Percentiles rank a stretch among this genome's conserved stretches.
These are phyloP conservation scores for Malurus leucopterus DNA, from an alignment of 2,797 vertebrate genomes.

Conservation along the genomic window DNA sequence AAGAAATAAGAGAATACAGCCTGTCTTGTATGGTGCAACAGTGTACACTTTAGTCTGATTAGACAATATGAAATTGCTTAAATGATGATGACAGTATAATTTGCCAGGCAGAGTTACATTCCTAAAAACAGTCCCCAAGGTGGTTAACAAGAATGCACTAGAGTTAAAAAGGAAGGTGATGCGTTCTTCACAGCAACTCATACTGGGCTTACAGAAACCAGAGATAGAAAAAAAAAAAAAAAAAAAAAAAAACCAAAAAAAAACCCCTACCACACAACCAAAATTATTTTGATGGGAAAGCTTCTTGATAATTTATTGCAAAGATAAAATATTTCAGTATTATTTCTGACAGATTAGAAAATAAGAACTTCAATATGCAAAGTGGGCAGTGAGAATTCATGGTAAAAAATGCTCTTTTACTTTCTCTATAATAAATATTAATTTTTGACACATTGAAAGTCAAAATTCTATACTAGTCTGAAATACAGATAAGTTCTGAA, in stretches of 20 bases:
- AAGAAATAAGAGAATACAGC: neutral
- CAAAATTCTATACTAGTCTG: neutral
- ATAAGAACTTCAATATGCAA: neutral
- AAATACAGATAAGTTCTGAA: neutral
- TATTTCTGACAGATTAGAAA: neutral
- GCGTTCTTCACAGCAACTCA: neutral
- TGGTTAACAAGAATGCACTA: constrained; percentile 23
- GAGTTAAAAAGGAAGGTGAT: neutral
- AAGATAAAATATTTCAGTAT: neutral
- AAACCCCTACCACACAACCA: neutral
- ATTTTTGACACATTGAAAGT: neutral
- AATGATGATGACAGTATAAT: neutral
- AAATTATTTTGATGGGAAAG: neutral
- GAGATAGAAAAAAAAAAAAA: neutral
- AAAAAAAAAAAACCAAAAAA: neutral
- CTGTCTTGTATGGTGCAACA: neutral
- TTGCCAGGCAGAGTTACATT: neutral
- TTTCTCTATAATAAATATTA: neutral
- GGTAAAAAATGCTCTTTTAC: neutral
- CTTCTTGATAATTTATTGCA: neutral
- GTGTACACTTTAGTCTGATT: neutral
- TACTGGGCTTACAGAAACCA: constrained; percentile 30
- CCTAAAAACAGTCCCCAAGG: neutral
- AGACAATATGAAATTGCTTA: neutral
- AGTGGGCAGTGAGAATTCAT: neutral